These are phyloP conservation scores for Equus przewalskii DNA, from an alignment of 2,113 vertebrate genomes.

Conservation along the genomic window DNA sequence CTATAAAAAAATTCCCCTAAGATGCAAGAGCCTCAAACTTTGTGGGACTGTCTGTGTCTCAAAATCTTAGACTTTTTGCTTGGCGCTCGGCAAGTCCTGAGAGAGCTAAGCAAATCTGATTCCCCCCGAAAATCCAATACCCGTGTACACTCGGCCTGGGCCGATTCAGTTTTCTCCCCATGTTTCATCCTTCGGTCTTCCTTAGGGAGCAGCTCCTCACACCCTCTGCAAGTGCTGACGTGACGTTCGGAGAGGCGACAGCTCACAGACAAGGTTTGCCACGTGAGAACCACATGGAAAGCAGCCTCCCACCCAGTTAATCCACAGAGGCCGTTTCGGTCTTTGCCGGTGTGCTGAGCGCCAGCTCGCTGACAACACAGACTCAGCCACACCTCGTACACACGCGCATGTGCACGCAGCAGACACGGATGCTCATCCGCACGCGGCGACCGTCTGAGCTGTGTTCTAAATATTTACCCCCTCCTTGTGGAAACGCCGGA, in stretches of 20 bases:
- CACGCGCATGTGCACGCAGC: accelerated
- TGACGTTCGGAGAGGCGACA: accelerated
- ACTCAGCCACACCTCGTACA: accelerated
- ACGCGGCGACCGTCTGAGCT: not conserved
- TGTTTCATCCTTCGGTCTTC: accelerated
- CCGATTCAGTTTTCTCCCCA: accelerated
- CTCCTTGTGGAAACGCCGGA: accelerated
- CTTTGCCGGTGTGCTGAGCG: accelerated
- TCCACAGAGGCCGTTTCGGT: accelerated
- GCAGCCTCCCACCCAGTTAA: accelerated
- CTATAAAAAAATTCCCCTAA: not conserved
- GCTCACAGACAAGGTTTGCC: accelerated
- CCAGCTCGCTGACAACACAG: not conserved
- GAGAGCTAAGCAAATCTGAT: too few species aligned
- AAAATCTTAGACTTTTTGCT: not conserved
- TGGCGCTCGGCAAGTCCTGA: not conserved
- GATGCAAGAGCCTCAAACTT: not conserved
- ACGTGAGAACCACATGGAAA: accelerated
- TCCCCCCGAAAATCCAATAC: not conserved
- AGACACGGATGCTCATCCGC: accelerated
- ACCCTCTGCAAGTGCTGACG: accelerated
- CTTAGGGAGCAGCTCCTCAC: not conserved
- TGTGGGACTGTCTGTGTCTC: not conserved
- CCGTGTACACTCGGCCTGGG: accelerated
- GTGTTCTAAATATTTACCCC: not conserved